These are phyloP conservation scores for Drosophila guanche DNA, from an alignment of 1,140 invertebrate genomes.

Conservation along the genomic window DNA sequence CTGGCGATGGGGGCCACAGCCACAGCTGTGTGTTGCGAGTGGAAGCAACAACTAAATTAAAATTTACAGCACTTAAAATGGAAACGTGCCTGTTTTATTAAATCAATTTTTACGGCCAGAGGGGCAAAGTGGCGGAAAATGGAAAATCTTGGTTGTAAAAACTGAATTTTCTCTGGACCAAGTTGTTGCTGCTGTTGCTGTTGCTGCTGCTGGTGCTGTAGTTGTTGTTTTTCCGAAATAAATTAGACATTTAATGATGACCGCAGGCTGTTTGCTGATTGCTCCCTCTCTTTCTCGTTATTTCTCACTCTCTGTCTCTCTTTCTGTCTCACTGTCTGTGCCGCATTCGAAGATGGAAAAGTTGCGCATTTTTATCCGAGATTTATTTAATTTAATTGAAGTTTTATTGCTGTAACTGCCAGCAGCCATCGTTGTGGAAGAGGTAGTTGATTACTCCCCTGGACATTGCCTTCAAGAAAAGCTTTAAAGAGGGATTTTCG, in stretches of 20 bases:
- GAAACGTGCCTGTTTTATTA: slow-evolving; percentile 80
- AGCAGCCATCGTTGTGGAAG: slow-evolving; percentile 55
- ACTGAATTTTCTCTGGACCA: slow-evolving; percentile 63
- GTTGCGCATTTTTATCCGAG: slow-evolving; percentile 65
- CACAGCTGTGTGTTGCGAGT: slow-evolving; percentile 53
- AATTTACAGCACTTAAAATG: slow-evolving; percentile 81
- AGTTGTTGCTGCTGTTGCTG: slow-evolving; percentile 31
- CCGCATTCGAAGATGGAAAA: slow-evolving; percentile 13
- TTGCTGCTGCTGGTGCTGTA: slow-evolving; percentile 11
- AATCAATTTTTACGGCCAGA: slow-evolving; percentile 70
- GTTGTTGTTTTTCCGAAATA: slow-evolving; percentile 73
- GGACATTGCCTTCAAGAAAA: slow-evolving; percentile 15
- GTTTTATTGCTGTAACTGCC: slow-evolving; percentile 54
- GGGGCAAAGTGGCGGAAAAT: slow-evolving; percentile 46
- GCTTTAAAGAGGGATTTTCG: slow-evolving; percentile 5
- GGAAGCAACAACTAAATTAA: slow-evolving; percentile 79
- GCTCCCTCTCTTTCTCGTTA: slow-evolving; percentile 33
- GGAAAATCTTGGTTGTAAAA: slow-evolving; percentile 71
- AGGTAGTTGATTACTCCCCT: slow-evolving; percentile 32
- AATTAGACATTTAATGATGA: slow-evolving; percentile 83
- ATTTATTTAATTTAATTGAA: slow-evolving; percentile 82
- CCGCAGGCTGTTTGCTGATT: slow-evolving; percentile 78
- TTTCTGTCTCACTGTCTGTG: background rate
- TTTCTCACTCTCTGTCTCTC: slow-evolving; percentile 27
- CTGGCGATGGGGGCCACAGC: slow-evolving; percentile 8